phyloP scores from a whole-genome alignment of 2,113 vertebrate species.

The Microcebus tavaratra region DNA sequence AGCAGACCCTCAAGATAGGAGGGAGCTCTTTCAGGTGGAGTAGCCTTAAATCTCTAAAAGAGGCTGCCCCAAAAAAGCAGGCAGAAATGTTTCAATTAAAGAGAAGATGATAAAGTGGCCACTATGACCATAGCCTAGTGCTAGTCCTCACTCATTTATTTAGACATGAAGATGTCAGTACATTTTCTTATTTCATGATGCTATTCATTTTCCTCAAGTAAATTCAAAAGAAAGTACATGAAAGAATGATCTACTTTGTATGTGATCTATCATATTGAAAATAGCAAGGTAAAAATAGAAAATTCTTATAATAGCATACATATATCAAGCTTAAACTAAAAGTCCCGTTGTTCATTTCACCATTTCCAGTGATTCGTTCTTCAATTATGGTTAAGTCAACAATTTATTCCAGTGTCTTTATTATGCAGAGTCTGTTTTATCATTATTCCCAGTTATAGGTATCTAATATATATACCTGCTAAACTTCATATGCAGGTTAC shows the following conservation, averaged over 20 bases:
- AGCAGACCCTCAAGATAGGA: background rate
- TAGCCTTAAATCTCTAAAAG: background rate
- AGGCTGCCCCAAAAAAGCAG: background rate
- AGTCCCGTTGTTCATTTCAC: background rate
- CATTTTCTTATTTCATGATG: background rate
- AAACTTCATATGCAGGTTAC: background rate
- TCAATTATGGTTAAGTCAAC: background rate
- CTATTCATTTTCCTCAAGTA: background rate
- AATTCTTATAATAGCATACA: background rate
- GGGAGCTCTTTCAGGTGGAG: background rate
- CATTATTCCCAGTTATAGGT: background rate
- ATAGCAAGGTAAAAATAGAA: background rate
- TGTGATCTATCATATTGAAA: background rate
- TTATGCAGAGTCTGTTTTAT: background rate
- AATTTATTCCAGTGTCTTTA: background rate
- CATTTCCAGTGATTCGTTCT: background rate
- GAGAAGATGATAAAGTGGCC: background rate
- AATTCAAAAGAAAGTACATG: background rate
- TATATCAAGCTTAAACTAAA: background rate
- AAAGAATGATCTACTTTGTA: background rate
- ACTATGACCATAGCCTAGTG: background rate
- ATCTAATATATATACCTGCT: background rate
- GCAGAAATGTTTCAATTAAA: background rate
- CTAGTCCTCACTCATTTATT: background rate
- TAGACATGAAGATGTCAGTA: background rate